Evolutionary conservation across 2,888 invertebrate species (phyloP).

Genomic region (Eupithecia subumbrata): DNA sequence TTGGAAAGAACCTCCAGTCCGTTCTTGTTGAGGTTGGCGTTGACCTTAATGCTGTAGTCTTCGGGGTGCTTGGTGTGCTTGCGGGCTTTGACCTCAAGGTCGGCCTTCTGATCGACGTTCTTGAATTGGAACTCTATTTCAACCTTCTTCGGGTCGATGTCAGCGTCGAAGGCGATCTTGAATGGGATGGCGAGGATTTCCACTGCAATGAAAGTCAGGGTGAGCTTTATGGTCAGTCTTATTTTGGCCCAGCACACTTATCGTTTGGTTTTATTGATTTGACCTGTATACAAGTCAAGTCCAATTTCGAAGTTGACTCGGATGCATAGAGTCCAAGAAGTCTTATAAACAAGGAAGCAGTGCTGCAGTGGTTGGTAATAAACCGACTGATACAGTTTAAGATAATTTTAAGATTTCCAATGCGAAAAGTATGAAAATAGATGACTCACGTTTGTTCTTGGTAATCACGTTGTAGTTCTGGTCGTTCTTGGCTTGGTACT

Average conservation of each 20-base stretch:
- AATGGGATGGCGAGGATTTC: slow-evolving; percentile 82
- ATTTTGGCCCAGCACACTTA: background rate
- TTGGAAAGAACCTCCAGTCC: slow-evolving; percentile 80
- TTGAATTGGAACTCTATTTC: slow-evolving; percentile 83
- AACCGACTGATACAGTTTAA: background rate
- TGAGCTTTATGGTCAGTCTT: background rate
- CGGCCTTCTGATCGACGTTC: slow-evolving; percentile 85
- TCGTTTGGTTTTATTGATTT: background rate
- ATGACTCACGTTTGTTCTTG: slow-evolving; percentile 76
- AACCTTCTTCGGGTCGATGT: slow-evolving; percentile 82
- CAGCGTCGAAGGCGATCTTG: slow-evolving; percentile 81
- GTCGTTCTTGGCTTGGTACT: slow-evolving; percentile 62
- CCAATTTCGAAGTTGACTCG: background rate
- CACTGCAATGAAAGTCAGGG: slow-evolving; percentile 60
- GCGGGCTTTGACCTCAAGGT: slow-evolving; percentile 84
- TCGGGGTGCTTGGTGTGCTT: slow-evolving; percentile 71
- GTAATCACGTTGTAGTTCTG: slow-evolving; percentile 78
- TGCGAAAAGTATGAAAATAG: background rate
- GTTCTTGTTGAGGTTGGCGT: slow-evolving; percentile 60
- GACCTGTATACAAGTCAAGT: background rate
- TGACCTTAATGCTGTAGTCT: slow-evolving; percentile 72
- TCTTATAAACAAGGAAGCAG: background rate
- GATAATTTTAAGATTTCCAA: background rate
- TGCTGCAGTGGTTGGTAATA: background rate
- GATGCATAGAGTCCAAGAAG: background rate